Conservation (phyloP, 2,113 vertebrate genomes). For the Stigmatopora nigra region DNA sequence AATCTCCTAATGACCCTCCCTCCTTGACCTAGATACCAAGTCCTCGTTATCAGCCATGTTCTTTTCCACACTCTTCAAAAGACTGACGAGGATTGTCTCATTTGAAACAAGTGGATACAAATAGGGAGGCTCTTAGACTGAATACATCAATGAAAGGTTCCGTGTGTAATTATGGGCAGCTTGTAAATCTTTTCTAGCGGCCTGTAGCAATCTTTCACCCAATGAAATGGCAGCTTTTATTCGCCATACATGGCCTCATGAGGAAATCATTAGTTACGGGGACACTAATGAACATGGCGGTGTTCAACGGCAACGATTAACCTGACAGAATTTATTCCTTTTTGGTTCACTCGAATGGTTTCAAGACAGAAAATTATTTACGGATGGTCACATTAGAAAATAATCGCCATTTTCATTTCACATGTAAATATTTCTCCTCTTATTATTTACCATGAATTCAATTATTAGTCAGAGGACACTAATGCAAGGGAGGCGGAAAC, state of each 20-base stretch:
- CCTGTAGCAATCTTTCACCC: neutral
- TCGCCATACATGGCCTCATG: slow-evolving; percentile 15
- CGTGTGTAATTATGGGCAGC: slow-evolving; percentile 14
- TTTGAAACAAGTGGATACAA: slow-evolving; percentile 20
- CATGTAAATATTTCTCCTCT: slow-evolving; percentile 52
- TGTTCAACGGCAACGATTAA: slow-evolving; percentile 41
- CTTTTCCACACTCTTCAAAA: slow-evolving; percentile 47
- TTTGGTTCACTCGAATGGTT: slow-evolving; percentile 48
- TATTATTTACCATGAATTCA: slow-evolving; percentile 65
- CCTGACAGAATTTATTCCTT: slow-evolving; percentile 46
- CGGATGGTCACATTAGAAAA: slow-evolving; percentile 29
- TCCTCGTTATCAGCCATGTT: slow-evolving; percentile 56
- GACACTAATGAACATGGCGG: slow-evolving; percentile 42
- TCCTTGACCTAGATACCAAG: slow-evolving; percentile 25
- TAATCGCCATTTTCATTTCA: slow-evolving; percentile 55
- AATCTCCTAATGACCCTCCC: slow-evolving; percentile 51
- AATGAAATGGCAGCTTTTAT: slow-evolving; percentile 7
- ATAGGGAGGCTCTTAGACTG: slow-evolving; percentile 4
- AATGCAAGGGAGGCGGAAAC: slow-evolving; percentile 27
- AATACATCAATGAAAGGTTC: slow-evolving; percentile 25
- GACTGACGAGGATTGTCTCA: slow-evolving; percentile 24
- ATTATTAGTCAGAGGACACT: slow-evolving; percentile 50
- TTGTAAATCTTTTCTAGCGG: slow-evolving; percentile 12
- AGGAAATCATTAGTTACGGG: slow-evolving; percentile 39
- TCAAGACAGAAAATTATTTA: slow-evolving; percentile 42